These are phyloP conservation scores for Colossoma macropomum DNA, from an alignment of 2,113 vertebrate species.

Conservation along the genomic window DNA sequence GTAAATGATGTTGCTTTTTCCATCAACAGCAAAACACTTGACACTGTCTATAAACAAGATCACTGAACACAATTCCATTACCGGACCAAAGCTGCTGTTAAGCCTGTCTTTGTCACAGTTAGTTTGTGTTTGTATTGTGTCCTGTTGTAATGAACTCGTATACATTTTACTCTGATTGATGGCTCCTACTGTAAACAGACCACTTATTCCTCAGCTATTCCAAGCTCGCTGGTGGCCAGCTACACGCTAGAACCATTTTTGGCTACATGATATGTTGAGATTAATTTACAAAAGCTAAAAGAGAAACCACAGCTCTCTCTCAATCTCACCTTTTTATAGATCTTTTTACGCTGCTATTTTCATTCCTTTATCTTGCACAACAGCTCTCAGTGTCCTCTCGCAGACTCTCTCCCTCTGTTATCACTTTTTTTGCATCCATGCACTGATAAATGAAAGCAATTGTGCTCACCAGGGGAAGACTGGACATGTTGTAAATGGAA, in stretches of 20 bases:
- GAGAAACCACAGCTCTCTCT: not conserved
- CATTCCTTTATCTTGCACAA: not conserved
- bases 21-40: constrained; percentile 5
- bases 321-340: constrained; percentile 7
- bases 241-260: constrained; percentile 21
- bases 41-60: constrained; percentile 14
- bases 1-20: not conserved
- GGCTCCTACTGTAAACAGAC: not conserved
- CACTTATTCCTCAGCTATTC: not conserved
- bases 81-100: constrained; percentile 9
- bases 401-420: not conserved
- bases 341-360: not conserved
- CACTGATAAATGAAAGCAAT: not conserved
- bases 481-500: not conserved
- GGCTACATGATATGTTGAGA: constrained; percentile 4
- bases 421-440: not conserved
- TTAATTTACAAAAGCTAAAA: constrained; percentile 1
- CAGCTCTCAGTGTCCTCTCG: not conserved
- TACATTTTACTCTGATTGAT: not conserved
- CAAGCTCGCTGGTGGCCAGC: not conserved
- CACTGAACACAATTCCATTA: not conserved
- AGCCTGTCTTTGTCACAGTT: not conserved
- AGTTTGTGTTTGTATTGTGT: not conserved
- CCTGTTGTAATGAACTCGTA: not conserved
- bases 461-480: not conserved